These are phyloP conservation scores for Emmelina monodactyla DNA, from an alignment of 2,888 invertebrate species.

Conservation along the genomic window DNA sequence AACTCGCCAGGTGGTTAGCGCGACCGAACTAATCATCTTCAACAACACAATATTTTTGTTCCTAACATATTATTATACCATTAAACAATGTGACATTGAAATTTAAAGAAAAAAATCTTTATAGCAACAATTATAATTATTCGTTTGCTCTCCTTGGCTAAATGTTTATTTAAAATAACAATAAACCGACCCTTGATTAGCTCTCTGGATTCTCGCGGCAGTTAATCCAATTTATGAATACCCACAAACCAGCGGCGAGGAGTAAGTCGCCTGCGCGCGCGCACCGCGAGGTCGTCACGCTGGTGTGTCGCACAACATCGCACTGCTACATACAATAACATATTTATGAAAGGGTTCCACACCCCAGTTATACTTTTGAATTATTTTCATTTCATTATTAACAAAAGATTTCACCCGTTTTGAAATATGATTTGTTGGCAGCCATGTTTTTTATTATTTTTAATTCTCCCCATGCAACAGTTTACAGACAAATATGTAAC, in stretches of 20 bases:
- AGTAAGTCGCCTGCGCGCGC: too few species aligned
- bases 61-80: too few species aligned
- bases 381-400: slow-evolving; percentile 60
- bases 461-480: slow-evolving; percentile 28
- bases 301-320: slow-evolving; percentile 53
- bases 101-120: too few species aligned
- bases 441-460: slow-evolving; percentile 60
- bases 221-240: neutral
- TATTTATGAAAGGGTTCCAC: slow-evolving; percentile 27
- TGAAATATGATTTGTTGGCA: slow-evolving; percentile 61
- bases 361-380: slow-evolving; percentile 40
- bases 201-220: too few species aligned
- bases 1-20: too few species aligned
- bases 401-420: slow-evolving; percentile 63
- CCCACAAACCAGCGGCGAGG: neutral
- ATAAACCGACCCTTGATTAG: too few species aligned
- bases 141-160: too few species aligned
- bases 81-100: too few species aligned
- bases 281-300: slow-evolving; percentile 50
- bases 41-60: too few species aligned
- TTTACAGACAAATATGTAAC: slow-evolving; percentile 17
- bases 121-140: too few species aligned
- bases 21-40: too few species aligned
- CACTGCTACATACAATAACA: slow-evolving; percentile 21
- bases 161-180: too few species aligned